These are phyloP conservation scores for Microcebus lehilahytsara DNA, from an alignment of 2,113 vertebrate genomes.

Conservation along the genomic window DNA sequence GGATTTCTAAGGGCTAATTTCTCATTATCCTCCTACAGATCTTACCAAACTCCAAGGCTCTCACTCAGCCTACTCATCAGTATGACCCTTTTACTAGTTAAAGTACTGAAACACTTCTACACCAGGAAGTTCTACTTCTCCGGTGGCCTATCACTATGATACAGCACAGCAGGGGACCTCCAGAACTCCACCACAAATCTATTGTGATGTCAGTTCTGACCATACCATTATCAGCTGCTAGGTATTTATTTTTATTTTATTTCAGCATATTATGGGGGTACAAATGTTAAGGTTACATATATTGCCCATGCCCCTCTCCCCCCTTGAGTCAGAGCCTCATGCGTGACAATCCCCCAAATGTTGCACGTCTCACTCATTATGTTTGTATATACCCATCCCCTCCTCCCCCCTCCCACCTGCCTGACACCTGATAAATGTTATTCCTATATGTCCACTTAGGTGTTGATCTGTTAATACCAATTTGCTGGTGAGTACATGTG, in stretches of 20 bases:
- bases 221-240: neutral
- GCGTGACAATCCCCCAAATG: too few relatives aligned
- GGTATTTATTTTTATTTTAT: neutral
- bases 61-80: neutral
- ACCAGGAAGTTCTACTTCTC: neutral
- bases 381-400: too few relatives aligned
- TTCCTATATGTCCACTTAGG: too few relatives aligned
- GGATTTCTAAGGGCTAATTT: neutral
- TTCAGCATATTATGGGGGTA: too few relatives aligned
- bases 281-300: too few relatives aligned
- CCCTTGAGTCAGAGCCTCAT: too few relatives aligned
- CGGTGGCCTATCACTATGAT: neutral
- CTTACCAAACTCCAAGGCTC: neutral
- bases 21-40: neutral
- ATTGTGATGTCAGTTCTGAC: neutral
- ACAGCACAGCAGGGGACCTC: neutral
- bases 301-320: too few relatives aligned
- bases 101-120: neutral
- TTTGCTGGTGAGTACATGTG: too few relatives aligned
- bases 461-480: too few relatives aligned
- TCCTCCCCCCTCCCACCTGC: too few relatives aligned
- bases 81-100: neutral
- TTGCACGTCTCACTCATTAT: too few relatives aligned
- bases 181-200: neutral
- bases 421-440: too few relatives aligned